Conservation (phyloP, 1,140 invertebrate genomes). For the Apis florea region DNA sequence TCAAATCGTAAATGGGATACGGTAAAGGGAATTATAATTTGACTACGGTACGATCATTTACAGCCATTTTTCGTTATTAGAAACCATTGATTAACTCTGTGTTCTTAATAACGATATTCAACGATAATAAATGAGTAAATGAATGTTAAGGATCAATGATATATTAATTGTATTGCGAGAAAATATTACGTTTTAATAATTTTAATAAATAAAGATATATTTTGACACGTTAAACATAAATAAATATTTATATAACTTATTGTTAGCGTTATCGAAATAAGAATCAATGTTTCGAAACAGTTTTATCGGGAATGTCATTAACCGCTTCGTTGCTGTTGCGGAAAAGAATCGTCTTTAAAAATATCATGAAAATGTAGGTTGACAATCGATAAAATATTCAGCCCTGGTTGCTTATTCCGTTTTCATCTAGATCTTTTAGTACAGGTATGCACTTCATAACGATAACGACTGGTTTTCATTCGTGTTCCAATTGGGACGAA, state of each 20-base stretch:
- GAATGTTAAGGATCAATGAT: no score
- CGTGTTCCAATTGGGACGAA: neutral
- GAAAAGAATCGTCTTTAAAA: neutral
- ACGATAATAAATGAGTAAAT: no score
- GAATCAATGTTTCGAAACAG: neutral
- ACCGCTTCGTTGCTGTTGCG: no score
- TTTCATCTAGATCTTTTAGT: neutral
- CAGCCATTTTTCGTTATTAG: neutral
- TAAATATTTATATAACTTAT: neutral
- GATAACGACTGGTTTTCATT: constrained; percentile 1
- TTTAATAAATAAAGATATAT: no score
- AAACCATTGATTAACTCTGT: neutral
- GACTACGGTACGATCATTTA: neutral
- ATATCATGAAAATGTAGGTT: neutral
- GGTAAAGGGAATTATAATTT: neutral
- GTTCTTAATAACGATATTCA: no score
- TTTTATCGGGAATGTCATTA: neutral
- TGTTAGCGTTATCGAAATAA: neutral
- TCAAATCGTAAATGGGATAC: no score
- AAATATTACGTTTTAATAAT: no score
- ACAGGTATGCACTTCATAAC: neutral
- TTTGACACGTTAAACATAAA: no score
- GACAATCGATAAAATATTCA: neutral
- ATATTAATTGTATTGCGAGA: no score
- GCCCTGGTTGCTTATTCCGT: neutral